phyloP scores from a whole-genome alignment of 2,888 invertebrate genomes.

The Gortyna flavago region DNA sequence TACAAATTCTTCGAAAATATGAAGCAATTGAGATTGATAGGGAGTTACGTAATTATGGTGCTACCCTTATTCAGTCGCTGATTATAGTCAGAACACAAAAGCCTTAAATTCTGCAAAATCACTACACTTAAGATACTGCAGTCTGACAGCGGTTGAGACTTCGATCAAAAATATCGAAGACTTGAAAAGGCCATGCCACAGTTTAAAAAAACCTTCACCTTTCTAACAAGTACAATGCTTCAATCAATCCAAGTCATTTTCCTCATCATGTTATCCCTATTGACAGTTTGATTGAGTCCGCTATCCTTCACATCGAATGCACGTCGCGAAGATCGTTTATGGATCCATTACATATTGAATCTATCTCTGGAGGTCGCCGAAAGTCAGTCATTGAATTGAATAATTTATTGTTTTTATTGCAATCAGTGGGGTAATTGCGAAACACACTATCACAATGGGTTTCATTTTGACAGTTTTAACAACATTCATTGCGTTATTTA shows the following conservation, averaged over 20 bases:
- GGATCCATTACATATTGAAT: constrained; percentile 2
- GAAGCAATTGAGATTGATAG: too few species aligned
- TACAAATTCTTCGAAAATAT: too few species aligned
- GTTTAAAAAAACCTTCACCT: constrained; percentile 36
- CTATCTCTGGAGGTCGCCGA: constrained; percentile 20
- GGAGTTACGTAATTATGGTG: too few species aligned
- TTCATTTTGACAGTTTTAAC: too few species aligned
- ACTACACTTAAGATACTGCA: not conserved
- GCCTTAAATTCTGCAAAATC: not conserved
- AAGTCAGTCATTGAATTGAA: constrained; percentile 18
- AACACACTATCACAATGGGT: too few species aligned
- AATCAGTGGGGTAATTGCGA: not conserved
- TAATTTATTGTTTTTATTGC: constrained; percentile 19
- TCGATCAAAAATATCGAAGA: not conserved
- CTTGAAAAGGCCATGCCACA: constrained; percentile 12
- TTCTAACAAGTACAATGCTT: constrained; percentile 31
- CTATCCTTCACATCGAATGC: constrained; percentile 23
- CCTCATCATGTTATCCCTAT: constrained; percentile 35
- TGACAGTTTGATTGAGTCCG: constrained; percentile 1
- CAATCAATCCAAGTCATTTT: constrained; percentile 22
- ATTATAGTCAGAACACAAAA: not conserved
- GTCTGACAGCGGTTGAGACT: not conserved
- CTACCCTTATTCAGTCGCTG: not conserved
- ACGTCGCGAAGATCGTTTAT: constrained; percentile 19
- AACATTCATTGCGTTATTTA: too few species aligned